A percentile compares a stretch with the other conserved stretches of the same genome.
These are phyloP conservation scores for Sesamia nonagrioides DNA, from an alignment of 1,140 invertebrate genomes.

Conservation along the genomic window DNA sequence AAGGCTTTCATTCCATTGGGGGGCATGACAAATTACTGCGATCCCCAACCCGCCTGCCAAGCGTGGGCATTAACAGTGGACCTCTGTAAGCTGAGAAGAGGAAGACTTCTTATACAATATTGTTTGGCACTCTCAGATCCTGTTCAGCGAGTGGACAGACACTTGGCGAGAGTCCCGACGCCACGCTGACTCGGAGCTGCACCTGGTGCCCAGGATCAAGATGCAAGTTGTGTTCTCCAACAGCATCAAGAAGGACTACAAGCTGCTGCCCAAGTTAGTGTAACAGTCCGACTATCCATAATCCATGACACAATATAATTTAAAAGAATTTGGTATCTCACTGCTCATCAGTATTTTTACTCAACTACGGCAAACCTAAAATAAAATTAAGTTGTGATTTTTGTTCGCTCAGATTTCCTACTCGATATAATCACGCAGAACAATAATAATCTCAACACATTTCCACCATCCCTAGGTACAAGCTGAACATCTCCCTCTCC, in stretches of 20 bases:
- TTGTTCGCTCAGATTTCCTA: no score
- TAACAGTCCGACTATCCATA: neutral
- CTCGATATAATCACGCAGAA: no score
- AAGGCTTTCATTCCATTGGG: no score
- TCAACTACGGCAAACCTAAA: no score
- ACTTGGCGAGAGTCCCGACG: conserved; percentile 92
- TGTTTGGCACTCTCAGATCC: conserved; percentile 67
- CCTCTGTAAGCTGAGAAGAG: no score
- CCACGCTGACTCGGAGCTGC: conserved; percentile 92
- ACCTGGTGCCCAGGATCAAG: conserved; percentile 92
- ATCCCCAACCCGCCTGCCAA: no score
- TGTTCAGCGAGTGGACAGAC: conserved; percentile 90
- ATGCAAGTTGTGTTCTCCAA: conserved; percentile 91
- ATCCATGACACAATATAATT: no score
- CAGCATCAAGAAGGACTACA: conserved; percentile 93
- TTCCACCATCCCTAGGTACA: conserved; percentile 89
- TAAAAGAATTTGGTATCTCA: neutral
- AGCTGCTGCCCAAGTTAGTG: conserved; percentile 90
- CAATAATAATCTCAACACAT: no score
- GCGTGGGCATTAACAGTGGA: no score
- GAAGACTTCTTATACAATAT: no score
- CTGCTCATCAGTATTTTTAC: neutral
- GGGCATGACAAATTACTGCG: no score
- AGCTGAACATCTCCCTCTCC: conserved; percentile 92
- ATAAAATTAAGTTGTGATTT: no score